Evolutionary conservation across 2,888 invertebrate species (phyloP).

Genomic region (Gastracanthus pulcherrimus): DNA sequence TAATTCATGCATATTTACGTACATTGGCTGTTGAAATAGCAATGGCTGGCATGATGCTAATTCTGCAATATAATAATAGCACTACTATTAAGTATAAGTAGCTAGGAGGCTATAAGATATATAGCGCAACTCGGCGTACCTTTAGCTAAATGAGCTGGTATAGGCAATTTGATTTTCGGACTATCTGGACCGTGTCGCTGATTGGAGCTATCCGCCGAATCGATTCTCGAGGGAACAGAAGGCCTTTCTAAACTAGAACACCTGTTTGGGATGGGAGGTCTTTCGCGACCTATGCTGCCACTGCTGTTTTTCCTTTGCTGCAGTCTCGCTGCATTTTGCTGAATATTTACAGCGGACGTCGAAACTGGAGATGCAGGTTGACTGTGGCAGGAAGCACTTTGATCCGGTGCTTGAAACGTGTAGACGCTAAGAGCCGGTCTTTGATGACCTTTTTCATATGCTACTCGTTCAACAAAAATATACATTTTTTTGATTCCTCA

Average conservation of each 20-base stretch:
- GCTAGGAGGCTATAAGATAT: no score
- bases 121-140: no score
- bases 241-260: slow-evolving; percentile 94
- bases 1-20: slow-evolving; percentile 95
- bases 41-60: slow-evolving; percentile 70
- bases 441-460: slow-evolving; percentile 91
- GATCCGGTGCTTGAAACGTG: slow-evolving; percentile 90
- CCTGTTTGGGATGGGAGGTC: slow-evolving; percentile 75
- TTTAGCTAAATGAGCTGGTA: slow-evolving; percentile 89
- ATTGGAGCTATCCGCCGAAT: slow-evolving; percentile 56
- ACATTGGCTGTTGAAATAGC: slow-evolving; percentile 82
- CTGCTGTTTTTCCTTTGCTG: slow-evolving; percentile 73
- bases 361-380: slow-evolving; percentile 78
- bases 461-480: slow-evolving; percentile 75
- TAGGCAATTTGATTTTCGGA: slow-evolving; percentile 73
- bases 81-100: not conserved
- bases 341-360: slow-evolving; percentile 69
- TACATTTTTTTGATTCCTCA: not conserved
- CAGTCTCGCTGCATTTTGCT: slow-evolving; percentile 70
- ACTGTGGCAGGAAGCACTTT: slow-evolving; percentile 75
- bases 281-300: slow-evolving; percentile 63
- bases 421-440: slow-evolving; percentile 92
- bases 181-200: slow-evolving; percentile 45
- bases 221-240: slow-evolving; percentile 79
- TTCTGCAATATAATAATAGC: slow-evolving; percentile 44